Base-by-base conservation (phyloP, 2,888 invertebrate genomes). In the Xanthia icteritia region DNA sequence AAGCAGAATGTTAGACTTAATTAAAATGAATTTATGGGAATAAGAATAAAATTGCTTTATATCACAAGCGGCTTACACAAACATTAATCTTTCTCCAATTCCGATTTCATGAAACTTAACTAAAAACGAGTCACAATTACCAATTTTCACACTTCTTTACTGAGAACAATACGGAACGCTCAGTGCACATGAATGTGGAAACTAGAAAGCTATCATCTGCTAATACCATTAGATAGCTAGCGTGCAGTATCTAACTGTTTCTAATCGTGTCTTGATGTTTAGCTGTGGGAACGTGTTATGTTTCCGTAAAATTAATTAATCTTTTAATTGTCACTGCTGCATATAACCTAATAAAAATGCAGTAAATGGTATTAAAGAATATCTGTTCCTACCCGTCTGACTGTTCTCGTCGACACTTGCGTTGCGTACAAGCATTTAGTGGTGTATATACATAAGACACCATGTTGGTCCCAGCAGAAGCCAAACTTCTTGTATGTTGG, bases 151-250 rank as follows among this genome's bases (percentile, higher is more conserved):
- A 81, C 79, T 67, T 85, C 15, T 69, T 70, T 54, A 67, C 67
- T 48, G 72, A 72, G 84, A 86, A 86, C 76, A 83, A 85, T 86
- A 77, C 77, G 83, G 76, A 75, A 86, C 77, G 76, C 84, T 83
- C 73, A 73, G 31, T 84, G 84, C 79, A 81, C 77, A 85, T 83
- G 77, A 85, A 86, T 86, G 85, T 83, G 75, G 85, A 81, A 86
- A 86, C 80, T 73, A 83, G 83, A 83, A 83, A 83, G 83, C 66
- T 63, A 72, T 82, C 68, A 82, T 84, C 79, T 76, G 64, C 73
- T 77, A 63, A 76, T 80, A 77, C 68, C 67, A 79, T 72, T 84
- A 70, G 68, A 72, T 79, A 73, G 79, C 54, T 73, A 61, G 79
- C 84, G 84, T 84, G 79, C 65, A 27, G 73, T 68, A 75, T 77